phyloP scores from a whole-genome alignment of 2,888 invertebrate species.

The Amiota communis region DNA sequence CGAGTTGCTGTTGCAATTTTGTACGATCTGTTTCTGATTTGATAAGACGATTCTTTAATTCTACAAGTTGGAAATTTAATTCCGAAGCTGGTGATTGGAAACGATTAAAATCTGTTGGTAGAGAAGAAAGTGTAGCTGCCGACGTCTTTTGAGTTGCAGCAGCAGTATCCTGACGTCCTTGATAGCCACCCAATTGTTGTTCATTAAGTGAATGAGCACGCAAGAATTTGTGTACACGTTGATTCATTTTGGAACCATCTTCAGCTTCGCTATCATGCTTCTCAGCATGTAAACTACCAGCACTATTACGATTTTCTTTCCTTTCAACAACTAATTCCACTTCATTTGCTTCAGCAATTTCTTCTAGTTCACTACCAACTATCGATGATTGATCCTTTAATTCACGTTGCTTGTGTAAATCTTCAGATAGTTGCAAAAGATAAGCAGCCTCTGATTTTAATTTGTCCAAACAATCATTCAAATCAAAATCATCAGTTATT shows the following conservation, averaged over 20 bases:
- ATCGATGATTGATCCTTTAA: not conserved
- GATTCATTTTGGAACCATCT: slow-evolving; percentile 57
- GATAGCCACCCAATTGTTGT: slow-evolving; percentile 55
- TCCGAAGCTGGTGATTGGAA: slow-evolving; percentile 68
- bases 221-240: slow-evolving; percentile 58
- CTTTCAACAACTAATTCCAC: slow-evolving; percentile 29
- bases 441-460: slow-evolving; percentile 82
- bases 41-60: slow-evolving; percentile 74
- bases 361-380: slow-evolving; percentile 50
- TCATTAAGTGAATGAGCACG: slow-evolving; percentile 71
- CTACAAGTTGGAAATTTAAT: slow-evolving; percentile 75
- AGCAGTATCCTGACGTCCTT: not conserved
- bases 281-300: slow-evolving; percentile 43
- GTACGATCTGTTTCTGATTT: slow-evolving; percentile 72
- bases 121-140: slow-evolving; percentile 43
- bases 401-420: slow-evolving; percentile 54
- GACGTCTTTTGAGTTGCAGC: no score
- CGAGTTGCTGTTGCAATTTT: slow-evolving; percentile 77
- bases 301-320: slow-evolving; percentile 47
- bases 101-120: slow-evolving; percentile 69
- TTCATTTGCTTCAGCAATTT: slow-evolving; percentile 38
- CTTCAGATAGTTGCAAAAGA: slow-evolving; percentile 78
- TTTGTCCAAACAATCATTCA: slow-evolving; percentile 80
- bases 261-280: slow-evolving; percentile 62
- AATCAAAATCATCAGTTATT: slow-evolving; percentile 74